Evolutionary conservation across 2,113 vertebrate species (phyloP), one percentile per base, ranked within the genome.

Genomic region (Notiomystis cincta): DNA sequence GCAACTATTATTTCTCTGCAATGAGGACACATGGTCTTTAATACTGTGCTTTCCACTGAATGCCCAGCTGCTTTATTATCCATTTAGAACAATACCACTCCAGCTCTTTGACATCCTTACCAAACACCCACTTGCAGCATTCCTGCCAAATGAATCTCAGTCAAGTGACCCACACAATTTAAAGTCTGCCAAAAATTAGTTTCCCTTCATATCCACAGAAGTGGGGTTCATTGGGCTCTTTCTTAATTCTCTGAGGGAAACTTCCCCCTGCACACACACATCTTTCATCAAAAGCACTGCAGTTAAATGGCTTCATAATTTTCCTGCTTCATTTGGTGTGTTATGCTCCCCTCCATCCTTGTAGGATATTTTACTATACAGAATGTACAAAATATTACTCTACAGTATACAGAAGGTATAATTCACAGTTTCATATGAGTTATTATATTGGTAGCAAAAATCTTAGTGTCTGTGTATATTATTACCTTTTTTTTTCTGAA

Each of bases 221-320:
- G 11, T 35, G 21, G 19, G 7, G 9, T 45, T 50, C 14, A 38
- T 15, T 56, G 24, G 5, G 3, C n/a, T 65, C 69, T 28, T 48
- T 16, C 42, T 85, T 57, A 48, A 54, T 58, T 85, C 27, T 50
- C 27, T 25, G n/a, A 16, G 10, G 4, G 14, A 25, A 56, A 24
- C 8, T 7, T 37, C 10, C 28, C 17, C 9, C 6, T 4, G 4
- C 8, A n/a, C 21, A 37, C 22, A 38, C 1, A 2, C 12, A 45
- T 27, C 7, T n/a, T 58, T 54, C 35, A 58, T 37, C 21, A 51
- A 24, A 25, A 60, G 33, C 58, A 24, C 25, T 40, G 37, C 30
- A 85, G 22, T 61, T 61, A n/a, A 60, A 57, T 17, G 23, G 30
- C 30, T 90, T 75, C 17, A 19, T 42, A 8, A 38, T 61, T 48